Percentiles rank a stretch among this genome's conserved stretches.
Evolutionary conservation across 1,140 invertebrate genomes (phyloP).

Genomic region (Plodia interpunctella): DNA sequence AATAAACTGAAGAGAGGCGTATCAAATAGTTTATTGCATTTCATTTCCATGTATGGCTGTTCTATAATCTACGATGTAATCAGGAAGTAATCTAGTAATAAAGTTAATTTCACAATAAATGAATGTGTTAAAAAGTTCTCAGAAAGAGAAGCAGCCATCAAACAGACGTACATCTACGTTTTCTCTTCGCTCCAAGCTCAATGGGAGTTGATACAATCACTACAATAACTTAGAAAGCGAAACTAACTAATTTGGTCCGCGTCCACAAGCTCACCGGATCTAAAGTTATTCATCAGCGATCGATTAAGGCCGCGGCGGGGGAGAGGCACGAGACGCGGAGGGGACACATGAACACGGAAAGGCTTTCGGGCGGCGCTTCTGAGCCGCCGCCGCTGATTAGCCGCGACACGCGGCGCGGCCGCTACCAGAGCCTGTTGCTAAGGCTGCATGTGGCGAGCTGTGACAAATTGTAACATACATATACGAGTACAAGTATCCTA

Average conservation of each 20-base stretch:
- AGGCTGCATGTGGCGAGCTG: background rate
- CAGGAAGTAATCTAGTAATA: no score
- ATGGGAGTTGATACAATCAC: background rate
- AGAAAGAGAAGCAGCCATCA: no score
- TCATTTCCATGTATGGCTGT: no score
- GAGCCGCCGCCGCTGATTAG: constrained; percentile 1
- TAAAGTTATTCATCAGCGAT: background rate
- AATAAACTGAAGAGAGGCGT: background rate
- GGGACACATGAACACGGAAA: background rate
- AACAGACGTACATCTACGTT: no score
- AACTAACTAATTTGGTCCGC: background rate
- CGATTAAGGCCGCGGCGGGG: constrained; percentile 1
- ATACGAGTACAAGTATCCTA: no score
- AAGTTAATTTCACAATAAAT: no score
- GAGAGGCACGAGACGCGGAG: background rate
- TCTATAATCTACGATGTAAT: no score
- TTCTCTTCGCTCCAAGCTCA: no score
- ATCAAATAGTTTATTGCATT: no score
- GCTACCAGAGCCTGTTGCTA: background rate
- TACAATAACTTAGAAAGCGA: background rate
- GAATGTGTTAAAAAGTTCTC: no score
- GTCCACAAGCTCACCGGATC: background rate
- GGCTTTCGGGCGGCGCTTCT: background rate
- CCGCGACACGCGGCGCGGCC: background rate
- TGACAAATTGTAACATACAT: no score